These are phyloP conservation scores for Euwallacea similis DNA, from an alignment of 1,140 invertebrate species.

Conservation along the genomic window DNA sequence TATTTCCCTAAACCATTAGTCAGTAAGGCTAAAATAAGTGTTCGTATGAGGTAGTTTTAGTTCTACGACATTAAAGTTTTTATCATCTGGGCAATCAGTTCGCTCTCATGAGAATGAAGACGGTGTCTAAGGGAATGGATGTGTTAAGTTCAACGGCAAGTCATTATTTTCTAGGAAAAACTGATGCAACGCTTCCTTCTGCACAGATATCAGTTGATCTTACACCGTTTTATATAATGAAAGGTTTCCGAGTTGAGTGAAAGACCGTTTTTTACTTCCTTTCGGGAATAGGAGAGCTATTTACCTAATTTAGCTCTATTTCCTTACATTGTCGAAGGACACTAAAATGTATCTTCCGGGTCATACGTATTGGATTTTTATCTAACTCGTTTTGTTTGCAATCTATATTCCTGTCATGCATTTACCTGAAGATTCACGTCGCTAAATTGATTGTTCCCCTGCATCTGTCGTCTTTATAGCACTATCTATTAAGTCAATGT, in stretches of 20 bases:
- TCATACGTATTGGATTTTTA: background rate
- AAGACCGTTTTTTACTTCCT: constrained; percentile 30
- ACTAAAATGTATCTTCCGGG: background rate
- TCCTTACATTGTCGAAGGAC: constrained; percentile 7
- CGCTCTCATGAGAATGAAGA: constrained; percentile 9
- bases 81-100: constrained; percentile 5
- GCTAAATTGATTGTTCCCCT: too few relatives aligned
- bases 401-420: too few relatives aligned
- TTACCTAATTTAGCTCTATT: constrained; percentile 27
- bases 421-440: too few relatives aligned
- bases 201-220: constrained; percentile 33
- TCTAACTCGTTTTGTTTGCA: background rate
- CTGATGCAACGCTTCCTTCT: constrained; percentile 25
- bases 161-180: constrained; percentile 28
- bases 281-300: constrained; percentile 15
- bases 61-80: constrained; percentile 11
- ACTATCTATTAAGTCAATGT: too few relatives aligned
- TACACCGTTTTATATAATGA: constrained; percentile 35
- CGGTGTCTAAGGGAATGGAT: constrained; percentile 11
- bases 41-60: constrained; percentile 1
- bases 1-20: too few relatives aligned
- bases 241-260: constrained; percentile 32
- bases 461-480: too few relatives aligned
- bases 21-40: background rate
- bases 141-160: constrained; percentile 28